phyloP scores from a whole-genome alignment of 2,797 vertebrate genomes.

The Antrozous pallidus region DNA sequence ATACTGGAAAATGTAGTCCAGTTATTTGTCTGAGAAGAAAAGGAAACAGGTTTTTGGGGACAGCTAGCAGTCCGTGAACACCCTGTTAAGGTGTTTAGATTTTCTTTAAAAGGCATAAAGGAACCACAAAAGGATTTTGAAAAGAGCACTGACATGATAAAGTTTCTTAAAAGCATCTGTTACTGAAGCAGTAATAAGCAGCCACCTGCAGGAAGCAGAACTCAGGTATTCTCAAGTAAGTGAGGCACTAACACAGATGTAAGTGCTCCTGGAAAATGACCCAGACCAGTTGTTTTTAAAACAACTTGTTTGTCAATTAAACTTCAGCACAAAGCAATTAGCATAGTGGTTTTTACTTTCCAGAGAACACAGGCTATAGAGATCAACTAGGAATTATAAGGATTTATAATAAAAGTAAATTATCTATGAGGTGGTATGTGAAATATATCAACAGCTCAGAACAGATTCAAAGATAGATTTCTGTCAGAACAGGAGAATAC shows the following conservation, averaged over 20 bases:
- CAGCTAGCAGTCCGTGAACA: background rate
- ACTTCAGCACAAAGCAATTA: slow-evolving; percentile 19
- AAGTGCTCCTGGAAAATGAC: background rate
- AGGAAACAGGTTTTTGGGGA: background rate
- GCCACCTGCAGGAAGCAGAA: slow-evolving; percentile 6
- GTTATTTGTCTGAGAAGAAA: background rate
- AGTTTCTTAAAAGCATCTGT: slow-evolving; percentile 8
- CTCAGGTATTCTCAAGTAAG: slow-evolving; percentile 17
- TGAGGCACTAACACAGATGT: slow-evolving; percentile 41
- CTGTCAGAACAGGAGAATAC: background rate
- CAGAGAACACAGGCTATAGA: background rate
- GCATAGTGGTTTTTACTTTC: slow-evolving; percentile 38
- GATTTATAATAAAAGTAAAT: background rate
- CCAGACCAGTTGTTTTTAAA: background rate
- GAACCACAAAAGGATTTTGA: background rate
- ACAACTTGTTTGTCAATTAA: slow-evolving; percentile 34
- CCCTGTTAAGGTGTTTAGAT: background rate
- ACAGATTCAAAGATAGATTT: background rate
- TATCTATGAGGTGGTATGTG: background rate
- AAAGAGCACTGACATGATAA: background rate
- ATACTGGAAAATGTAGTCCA: background rate
- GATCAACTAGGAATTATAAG: background rate
- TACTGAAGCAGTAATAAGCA: slow-evolving; percentile 48
- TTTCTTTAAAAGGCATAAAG: slow-evolving; percentile 20
- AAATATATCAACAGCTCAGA: background rate